A percentile compares a stretch with the other conserved stretches of the same genome.
Conservation (phyloP, 2,888 invertebrate species). For the Xestia sexstrigata region DNA sequence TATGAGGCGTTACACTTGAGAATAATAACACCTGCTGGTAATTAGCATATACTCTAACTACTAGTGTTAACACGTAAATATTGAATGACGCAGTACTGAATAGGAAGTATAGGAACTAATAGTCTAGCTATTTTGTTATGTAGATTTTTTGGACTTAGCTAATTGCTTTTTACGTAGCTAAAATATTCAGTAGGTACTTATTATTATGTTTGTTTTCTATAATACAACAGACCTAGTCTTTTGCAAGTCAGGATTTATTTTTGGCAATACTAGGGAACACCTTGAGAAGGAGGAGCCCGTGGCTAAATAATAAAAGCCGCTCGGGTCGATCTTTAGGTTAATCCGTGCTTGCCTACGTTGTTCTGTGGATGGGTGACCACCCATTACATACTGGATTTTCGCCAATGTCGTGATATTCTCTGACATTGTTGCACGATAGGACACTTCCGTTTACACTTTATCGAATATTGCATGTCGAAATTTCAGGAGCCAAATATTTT, state of each 20-base stretch:
- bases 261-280: no score
- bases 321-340: no score
- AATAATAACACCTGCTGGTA: slow-evolving; percentile 35
- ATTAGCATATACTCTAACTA: slow-evolving; percentile 50
- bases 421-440: neutral
- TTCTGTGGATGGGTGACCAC: no score
- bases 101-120: neutral
- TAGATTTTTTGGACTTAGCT: slow-evolving; percentile 7
- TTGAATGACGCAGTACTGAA: slow-evolving; percentile 30
- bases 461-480: neutral
- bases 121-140: neutral
- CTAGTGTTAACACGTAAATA: slow-evolving; percentile 32
- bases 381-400: no score
- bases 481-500: neutral
- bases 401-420: neutral
- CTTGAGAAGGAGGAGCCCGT: no score
- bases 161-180: neutral
- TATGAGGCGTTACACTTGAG: neutral
- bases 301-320: no score
- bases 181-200: neutral
- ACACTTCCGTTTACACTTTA: neutral
- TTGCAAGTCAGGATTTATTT: neutral
- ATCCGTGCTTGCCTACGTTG: no score
- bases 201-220: neutral
- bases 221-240: neutral